Evolutionary conservation across 2,113 vertebrate species (phyloP), one percentile per base, ranked within the genome.

Genomic region (Cephalopterus ornatus): DNA sequence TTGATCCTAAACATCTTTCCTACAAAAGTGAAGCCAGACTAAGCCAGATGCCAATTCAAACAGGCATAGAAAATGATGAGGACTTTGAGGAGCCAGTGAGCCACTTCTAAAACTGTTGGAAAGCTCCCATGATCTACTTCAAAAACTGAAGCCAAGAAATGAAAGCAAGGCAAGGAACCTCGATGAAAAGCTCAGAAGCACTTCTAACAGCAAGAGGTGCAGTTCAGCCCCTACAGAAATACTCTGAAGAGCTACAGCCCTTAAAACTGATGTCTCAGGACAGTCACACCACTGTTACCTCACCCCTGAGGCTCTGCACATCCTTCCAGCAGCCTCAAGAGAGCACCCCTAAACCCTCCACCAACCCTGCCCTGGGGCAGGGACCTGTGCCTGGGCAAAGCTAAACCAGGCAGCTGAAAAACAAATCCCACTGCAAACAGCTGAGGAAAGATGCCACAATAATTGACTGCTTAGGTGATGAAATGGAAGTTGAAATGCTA

Each of bases 391-490:
- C 53, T 21, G 62, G 27, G 58, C 0, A 0, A 61, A 88, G 53
- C 32, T 41, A 0, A 5, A 66, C 39, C 10, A 73, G 58, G 27
- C 49, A 76, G 82, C 42, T 39, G 33, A 58, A 84, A 80, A 83
- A 8, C 67, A 90, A 93, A 95, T 74, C 82, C 83, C 50, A 50
- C 55, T 47, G 75, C 82, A 80, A 95, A 73, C 79, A 92, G 83
- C 79, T 77, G 67, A 3, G 1, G 14, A 70, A 85, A 63, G 78
- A 90, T 26, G 50, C 59, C 82, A 86, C 85, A 80, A 22, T 39
- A 92, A 93, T 66, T 79, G 79, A 58, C 88, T 80, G 83, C 91
- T 86, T 19, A 91, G 88, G 95, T 85, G 85, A 85, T n/a, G 63
- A 66, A 92, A 93, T 13, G 44, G 88, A 82, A 96, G 66, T 85